Base-by-base conservation (phyloP, 2,797 vertebrate genomes). In the Danionella dracula region DNA sequence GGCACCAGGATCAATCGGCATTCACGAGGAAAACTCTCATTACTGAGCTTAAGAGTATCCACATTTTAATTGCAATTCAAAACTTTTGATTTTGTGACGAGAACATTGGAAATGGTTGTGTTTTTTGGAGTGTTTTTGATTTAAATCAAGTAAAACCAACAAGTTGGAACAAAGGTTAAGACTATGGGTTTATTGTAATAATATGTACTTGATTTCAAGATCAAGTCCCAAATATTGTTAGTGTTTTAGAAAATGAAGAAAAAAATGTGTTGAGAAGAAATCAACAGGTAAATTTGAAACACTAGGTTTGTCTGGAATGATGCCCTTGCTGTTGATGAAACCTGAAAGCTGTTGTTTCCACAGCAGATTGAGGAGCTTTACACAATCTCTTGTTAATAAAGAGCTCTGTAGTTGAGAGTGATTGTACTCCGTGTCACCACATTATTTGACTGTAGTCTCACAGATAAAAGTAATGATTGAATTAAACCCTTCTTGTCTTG, bases 1-100 rank as follows among this genome's bases (percentile, higher is more conserved):
- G 71, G 66, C 71, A 73, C 61, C 44, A 53, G 50, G 11, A 34
- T 45, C 16, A 42, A 46, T 48, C 51, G 56, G 42, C 41, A 56
- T 46, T 56, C 37, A 64, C 13, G 9, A 5, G 40, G 19, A 31
- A 15, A 21, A 5, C 4, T 45, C 40, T 66, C 50, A 57, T 19
- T 41, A 48, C 5, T 49, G 17, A 44, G n/a, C 29, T 19, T 8
- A 29, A 37, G 19, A 38, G 35, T 20, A 49, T 5, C 4, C 32
- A 40, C 19, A 44, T 27, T 54, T 55, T 35, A n/a, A n/a, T 8
- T 17, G 16, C 10, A 11, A 45, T 34, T 15, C 5, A 55, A 46
- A 65, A 35, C 4, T 19, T 3, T 27, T 27, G 23, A 27, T 3
- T 27, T 27, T 27, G 23, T 27, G 23, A 3, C 3, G 6, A 27